Base-by-base conservation (phyloP, 2,113 vertebrate genomes). In the Chaetorhynchus papuensis region DNA sequence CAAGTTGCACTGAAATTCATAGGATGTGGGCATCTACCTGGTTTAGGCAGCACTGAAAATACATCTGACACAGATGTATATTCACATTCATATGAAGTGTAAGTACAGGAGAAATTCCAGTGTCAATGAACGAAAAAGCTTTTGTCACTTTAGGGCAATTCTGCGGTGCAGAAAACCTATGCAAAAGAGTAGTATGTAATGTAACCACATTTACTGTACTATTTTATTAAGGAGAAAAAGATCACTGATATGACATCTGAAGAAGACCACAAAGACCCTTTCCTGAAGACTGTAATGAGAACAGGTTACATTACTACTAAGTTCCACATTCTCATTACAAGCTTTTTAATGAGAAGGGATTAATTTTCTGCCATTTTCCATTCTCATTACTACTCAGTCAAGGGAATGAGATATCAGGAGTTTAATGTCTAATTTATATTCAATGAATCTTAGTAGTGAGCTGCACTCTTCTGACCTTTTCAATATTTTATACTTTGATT, bases 351-450 rank as follows among this genome's bases (percentile, higher is more conserved):
- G 93, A 94, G 91, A 94, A 94, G 64, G 89, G 90, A 96, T 96
- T 97, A 94, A 95, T 97, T 97, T 96, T 97, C 93, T 97, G 72
- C 92, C 96, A 96, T 97, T 94, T 97, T 96, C 95, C 47, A 89
- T 82, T 96, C 89, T 95, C 89, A 96, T 97, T 97, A 94, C 91
- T 90, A 90, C 82, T 92, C 84, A 97, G 89, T 96, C 89, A 96
- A 95, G 89, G 61, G 79, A 96, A 93, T 8, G 17, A 93, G 82
- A 77, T 93, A 96, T 94, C 87, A 89, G 31, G 76, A 88, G 54
- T 94, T 95, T 96, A 97, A 97, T 97, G 76, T 59, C 90, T 97
- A 96, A 97, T 97, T 97, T 97, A 94, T 97, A 97, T 96, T 97
- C 95, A 94, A 88, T 91, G 82, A 94, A 90, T 93, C 90, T 77